Conservation (phyloP, 2,113 vertebrate genomes). For the Erinaceus europaeus region DNA sequence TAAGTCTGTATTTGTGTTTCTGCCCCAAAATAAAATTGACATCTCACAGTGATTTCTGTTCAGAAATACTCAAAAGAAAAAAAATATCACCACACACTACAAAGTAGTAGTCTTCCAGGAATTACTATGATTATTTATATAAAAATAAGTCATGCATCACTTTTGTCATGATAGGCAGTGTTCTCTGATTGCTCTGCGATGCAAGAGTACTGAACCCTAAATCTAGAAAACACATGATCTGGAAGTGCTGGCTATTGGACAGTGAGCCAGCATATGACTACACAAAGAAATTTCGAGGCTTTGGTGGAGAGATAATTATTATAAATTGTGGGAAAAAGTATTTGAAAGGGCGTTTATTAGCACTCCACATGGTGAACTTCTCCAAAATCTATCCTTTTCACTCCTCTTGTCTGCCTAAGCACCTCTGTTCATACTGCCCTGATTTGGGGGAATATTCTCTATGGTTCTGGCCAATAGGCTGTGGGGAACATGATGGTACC, state of each 20-base stretch:
- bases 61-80: background rate
- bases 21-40: background rate
- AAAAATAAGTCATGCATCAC: too few relatives aligned
- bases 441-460: rapidly evolving
- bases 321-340: background rate
- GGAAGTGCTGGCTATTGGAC: background rate
- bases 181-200: background rate
- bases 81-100: background rate
- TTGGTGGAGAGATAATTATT: background rate
- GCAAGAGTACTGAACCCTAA: background rate
- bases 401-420: background rate
- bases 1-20: background rate
- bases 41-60: background rate
- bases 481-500: background rate
- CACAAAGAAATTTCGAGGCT: too few relatives aligned
- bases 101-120: background rate
- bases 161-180: too few relatives aligned
- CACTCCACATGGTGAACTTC: too few relatives aligned
- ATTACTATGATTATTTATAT: too few relatives aligned
- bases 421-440: rapidly evolving
- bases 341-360: background rate
- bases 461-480: background rate
- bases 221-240: background rate
- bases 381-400: background rate
- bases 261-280: background rate